Conservation (phyloP, 2,797 vertebrate genomes). For the Pseudochromis fuscus region DNA sequence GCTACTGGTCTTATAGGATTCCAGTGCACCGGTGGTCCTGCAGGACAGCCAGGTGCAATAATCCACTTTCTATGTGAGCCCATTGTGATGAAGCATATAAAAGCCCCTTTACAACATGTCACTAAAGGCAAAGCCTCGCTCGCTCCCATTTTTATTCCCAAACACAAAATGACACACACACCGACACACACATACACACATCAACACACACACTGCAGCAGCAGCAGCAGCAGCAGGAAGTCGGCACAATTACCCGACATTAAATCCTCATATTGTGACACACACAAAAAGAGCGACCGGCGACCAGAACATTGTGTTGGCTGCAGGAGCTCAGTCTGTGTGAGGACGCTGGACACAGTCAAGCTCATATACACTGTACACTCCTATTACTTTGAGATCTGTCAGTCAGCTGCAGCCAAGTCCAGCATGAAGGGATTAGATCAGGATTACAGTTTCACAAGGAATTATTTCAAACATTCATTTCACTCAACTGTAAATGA, state of each 20-base stretch:
- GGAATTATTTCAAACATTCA: slow-evolving; percentile 31
- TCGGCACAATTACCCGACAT: slow-evolving; percentile 16
- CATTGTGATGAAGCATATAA: slow-evolving; percentile 66
- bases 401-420: slow-evolving; percentile 3
- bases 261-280: neutral
- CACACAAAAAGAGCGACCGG: neutral
- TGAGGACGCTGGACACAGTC: neutral
- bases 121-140: slow-evolving; percentile 40
- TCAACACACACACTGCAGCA: slow-evolving; percentile 17
- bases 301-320: slow-evolving; percentile 6
- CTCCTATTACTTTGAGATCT: neutral
- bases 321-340: too few relatives aligned
- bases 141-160: slow-evolving; percentile 35
- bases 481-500: slow-evolving; percentile 31
- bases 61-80: slow-evolving; percentile 66
- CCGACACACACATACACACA: too few relatives aligned
- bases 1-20: slow-evolving; percentile 59
- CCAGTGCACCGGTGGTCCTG: slow-evolving; percentile 43
- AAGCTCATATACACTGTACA: slow-evolving; percentile 5
- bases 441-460: slow-evolving; percentile 14
- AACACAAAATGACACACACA: slow-evolving; percentile 25
- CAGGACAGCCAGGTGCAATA: slow-evolving; percentile 68
- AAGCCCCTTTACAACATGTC: slow-evolving; percentile 61
- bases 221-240: too few relatives aligned
- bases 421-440: slow-evolving; percentile 29